Evolutionary conservation across 2,797 vertebrate genomes (phyloP).

Genomic region (Chelon auratus): DNA sequence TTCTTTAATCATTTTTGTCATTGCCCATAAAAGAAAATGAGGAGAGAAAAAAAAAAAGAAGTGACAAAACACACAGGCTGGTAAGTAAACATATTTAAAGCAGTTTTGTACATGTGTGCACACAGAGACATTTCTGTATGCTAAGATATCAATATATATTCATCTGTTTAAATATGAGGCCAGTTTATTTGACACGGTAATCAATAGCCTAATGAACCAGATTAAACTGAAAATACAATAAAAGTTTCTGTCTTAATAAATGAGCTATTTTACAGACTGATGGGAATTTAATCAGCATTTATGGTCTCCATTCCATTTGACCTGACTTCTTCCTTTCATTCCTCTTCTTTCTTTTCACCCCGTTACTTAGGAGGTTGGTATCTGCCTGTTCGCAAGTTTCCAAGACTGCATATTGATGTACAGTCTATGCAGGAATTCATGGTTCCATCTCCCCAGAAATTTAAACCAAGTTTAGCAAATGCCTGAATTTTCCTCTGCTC

Average conservation of each 20-base stretch:
- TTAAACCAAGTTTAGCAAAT: not conserved
- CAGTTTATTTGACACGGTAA: constrained; percentile 16
- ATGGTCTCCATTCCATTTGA: constrained; percentile 21
- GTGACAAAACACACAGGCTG: not conserved
- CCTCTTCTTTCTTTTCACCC: not conserved
- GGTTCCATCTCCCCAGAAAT: not conserved
- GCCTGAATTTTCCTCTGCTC: not conserved
- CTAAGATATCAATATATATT: constrained; percentile 21
- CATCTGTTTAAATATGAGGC: constrained; percentile 15
- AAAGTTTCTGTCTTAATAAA: constrained; percentile 21
- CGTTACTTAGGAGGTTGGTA: not conserved
- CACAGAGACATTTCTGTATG: too few species aligned
- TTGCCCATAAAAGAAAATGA: constrained; percentile 26
- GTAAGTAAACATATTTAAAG: not conserved
- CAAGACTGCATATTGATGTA: not conserved
- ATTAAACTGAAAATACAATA: constrained; percentile 36
- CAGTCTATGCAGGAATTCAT: not conserved
- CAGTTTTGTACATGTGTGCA: not conserved
- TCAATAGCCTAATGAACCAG: constrained; percentile 51
- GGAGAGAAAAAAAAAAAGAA: constrained; percentile 9
- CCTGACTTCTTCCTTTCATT: not conserved
- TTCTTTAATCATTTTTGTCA: constrained; percentile 43
- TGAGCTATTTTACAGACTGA: constrained; percentile 24
- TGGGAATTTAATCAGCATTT: constrained; percentile 19
- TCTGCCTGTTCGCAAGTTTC: not conserved